Conservation (phyloP, 2,888 invertebrate genomes). For the Eupithecia tripunctaria region DNA sequence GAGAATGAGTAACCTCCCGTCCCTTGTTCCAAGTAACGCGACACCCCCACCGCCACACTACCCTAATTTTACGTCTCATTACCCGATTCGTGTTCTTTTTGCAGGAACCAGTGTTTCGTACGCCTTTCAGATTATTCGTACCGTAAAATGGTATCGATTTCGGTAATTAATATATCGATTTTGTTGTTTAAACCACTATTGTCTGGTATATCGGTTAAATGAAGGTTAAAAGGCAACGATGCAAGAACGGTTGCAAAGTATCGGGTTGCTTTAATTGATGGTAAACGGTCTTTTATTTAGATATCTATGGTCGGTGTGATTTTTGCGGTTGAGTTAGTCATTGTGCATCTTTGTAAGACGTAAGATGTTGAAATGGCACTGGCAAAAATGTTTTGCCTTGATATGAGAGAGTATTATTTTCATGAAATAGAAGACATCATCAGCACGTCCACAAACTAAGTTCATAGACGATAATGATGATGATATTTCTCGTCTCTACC, state of each 20-base stretch:
- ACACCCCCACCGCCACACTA: constrained; percentile 65
- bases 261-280: constrained; percentile 41
- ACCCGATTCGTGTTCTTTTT: constrained; percentile 74
- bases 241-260: constrained; percentile 36
- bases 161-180: constrained; percentile 56
- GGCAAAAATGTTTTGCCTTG: background rate
- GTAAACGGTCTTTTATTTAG: constrained; percentile 28
- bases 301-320: constrained; percentile 15
- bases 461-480: too few species aligned
- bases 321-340: constrained; percentile 7
- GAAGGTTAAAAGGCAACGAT: constrained; percentile 29
- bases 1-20: background rate
- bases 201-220: constrained; percentile 43
- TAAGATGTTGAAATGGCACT: constrained; percentile 9
- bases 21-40: constrained; percentile 57
- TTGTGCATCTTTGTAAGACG: background rate
- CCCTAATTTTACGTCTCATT: constrained; percentile 83
- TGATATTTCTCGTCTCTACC: too few species aligned
- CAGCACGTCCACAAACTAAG: too few species aligned
- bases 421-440: background rate
- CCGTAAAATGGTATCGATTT: constrained; percentile 67
- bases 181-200: constrained; percentile 45
- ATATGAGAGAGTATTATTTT: background rate
- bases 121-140: constrained; percentile 63
- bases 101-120: constrained; percentile 66